These are phyloP conservation scores for Mus caroli DNA, from an alignment of 2,797 vertebrate species.

Conservation along the genomic window DNA sequence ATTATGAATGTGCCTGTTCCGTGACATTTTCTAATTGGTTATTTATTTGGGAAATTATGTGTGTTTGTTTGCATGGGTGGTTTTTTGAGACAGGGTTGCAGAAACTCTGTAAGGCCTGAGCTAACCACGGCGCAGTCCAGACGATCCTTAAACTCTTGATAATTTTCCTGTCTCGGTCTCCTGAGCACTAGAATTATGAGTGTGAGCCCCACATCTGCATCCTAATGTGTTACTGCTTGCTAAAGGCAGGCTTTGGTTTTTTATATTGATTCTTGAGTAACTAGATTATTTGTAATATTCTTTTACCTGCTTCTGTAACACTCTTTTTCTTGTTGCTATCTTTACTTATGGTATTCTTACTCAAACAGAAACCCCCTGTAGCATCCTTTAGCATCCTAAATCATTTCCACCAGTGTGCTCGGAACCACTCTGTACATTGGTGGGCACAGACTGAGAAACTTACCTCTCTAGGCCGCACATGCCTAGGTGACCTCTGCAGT, in stretches of 20 bases:
- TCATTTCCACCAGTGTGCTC: neutral
- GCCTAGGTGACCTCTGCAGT: too few species aligned
- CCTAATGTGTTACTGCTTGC: neutral
- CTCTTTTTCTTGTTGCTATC: neutral
- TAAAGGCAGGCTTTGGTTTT: neutral
- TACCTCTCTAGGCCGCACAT: too few species aligned
- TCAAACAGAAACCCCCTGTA: slow-evolving; percentile 2
- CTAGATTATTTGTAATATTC: slow-evolving; percentile 47
- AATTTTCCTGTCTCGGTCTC: neutral
- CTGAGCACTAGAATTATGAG: neutral
- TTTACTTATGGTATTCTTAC: slow-evolving; percentile 17
- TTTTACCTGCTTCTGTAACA: slow-evolving; percentile 50
- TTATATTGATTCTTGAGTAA: slow-evolving; percentile 57
- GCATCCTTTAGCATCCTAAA: neutral
- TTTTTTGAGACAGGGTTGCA: neutral
- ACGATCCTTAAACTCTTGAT: neutral
- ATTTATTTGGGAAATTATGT: neutral
- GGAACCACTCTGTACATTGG: neutral
- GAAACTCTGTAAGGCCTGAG: neutral
- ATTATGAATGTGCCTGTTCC: neutral
- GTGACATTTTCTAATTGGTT: slow-evolving; percentile 41
- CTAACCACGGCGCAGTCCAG: neutral
- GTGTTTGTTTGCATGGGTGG: neutral
- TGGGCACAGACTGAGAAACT: neutral
- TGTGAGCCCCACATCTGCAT: neutral